Base-by-base conservation (phyloP, 2,113 vertebrate species). In the Motacilla tschutschensis region DNA sequence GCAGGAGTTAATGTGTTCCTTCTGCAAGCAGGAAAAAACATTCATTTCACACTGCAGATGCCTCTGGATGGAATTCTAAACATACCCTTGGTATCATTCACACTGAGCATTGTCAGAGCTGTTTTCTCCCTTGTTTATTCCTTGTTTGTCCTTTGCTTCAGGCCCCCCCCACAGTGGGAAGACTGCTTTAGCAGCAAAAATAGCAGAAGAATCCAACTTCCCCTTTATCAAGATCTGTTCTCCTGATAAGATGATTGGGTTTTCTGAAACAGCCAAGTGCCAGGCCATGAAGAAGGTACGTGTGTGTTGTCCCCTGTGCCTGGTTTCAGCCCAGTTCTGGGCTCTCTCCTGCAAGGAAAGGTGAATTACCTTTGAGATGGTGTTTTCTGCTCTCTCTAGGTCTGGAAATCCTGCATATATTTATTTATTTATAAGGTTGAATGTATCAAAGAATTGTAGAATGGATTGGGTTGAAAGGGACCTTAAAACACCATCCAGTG, bases 211-310 rank as follows among this genome's bases (percentile, higher is more conserved):
- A 14, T 99, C 99, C 71, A 97, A 98, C 94, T 99, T 99, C 87
- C 99, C 99, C n/a, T 99, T 99, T 70, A 99, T 99, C 97, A 99
- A 99, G 97, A 99, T 99, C 95, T 99, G 99, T 89, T 99, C 99
- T 86, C 99, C 99, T 4, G 99, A 99, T 94, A 99, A 99, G 95
- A 99, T 99, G 98, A 99, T 99, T 8, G 99, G 99, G 58, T 98
- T 98, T 95, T 98, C 99, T 5, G 99, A 99, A 96, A 99, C 98
- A 8, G 99, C 99, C 91, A 99, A 99, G 90, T 99, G 99, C 89
- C 99, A 99, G 95, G 98, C 98, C 74, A 99, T 99, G 94, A 99
- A 99, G 92, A 99, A 99, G 98, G 99, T 99, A 94, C 1, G 67
- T 44, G 14, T 12, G 22, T 25, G 17, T 72, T 36, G 65, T 63